Evolutionary conservation across 2,113 vertebrate species (phyloP), one percentile per base, ranked within the genome.

Genomic region (Sporophila hypoxantha): DNA sequence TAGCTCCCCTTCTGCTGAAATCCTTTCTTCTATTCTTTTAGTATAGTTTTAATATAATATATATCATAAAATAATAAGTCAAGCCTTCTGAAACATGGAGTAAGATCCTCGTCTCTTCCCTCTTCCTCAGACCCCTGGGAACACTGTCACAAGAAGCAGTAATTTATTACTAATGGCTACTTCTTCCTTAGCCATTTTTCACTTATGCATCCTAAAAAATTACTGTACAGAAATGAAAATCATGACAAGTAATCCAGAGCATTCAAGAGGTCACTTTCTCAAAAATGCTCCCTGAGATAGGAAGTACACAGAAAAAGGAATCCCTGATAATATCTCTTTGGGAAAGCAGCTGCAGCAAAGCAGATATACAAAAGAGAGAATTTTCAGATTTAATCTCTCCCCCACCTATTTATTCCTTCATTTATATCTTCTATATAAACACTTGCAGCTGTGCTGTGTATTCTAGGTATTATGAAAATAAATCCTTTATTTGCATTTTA

Each of bases 401-500:
- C 20, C 20, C 5, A 3, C 14, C 9, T n/a, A 14, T 82, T 74
- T 57, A 52, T 75, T 77, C 41, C 23, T 91, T 78, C 53, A 57
- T 61, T 75, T 83, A 0, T 41, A 27, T 76, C 78, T 66, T 76
- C 52, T 66, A 12, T 39, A 71, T 44, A 71, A 91, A 88, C 37
- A 80, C 46, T 59, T 53, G 26, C 32, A 75, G 61, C 22, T 61
- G 42, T 59, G 25, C 17, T 91, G 52, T 80, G 56, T 90, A 59
- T 77, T 80, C 57, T 46, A 41, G 11, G 61, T 67, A 81, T 89
- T 88, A 89, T 8, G 14, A 88, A 75, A 85, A 74, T 26, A 93
- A 94, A 91, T 86, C 70, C 50, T 86, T 68, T 89, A 83, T 90
- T 95, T 92, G 86, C 83, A 81, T 93, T 92, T 93, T 79, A 87